Conservation (phyloP, 2,888 invertebrate species). For the Platycnemis pennipes region DNA sequence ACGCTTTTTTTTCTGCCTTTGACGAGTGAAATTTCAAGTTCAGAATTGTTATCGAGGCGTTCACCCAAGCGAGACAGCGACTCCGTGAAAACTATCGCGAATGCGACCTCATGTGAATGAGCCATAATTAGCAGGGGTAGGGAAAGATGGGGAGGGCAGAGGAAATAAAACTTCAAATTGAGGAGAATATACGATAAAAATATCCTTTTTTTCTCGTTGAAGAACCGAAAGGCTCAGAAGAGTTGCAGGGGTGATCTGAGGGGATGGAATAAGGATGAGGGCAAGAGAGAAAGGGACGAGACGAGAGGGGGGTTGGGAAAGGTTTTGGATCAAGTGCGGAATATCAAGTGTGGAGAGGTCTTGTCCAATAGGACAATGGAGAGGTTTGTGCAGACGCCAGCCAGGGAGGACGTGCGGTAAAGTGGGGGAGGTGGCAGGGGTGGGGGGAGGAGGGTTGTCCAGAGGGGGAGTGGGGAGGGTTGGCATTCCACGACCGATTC, state of each 20-base stretch:
- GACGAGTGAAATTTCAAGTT: background rate
- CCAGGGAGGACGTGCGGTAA: background rate
- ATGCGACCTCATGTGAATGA: background rate
- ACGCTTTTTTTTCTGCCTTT: too few species aligned
- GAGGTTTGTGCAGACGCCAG: background rate
- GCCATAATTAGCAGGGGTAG: background rate
- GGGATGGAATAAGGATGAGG: background rate
- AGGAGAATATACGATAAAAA: background rate
- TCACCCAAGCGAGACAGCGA: background rate
- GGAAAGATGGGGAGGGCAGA: background rate
- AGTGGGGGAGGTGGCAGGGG: background rate
- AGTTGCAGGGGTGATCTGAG: background rate
- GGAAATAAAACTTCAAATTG: background rate
- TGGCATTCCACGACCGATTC: conserved; percentile 36
- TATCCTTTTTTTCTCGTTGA: background rate
- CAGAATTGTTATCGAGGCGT: background rate
- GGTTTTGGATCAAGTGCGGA: background rate
- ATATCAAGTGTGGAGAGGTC: background rate
- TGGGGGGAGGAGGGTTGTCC: too few species aligned
- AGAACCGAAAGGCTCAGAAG: too few species aligned
- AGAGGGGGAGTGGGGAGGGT: background rate
- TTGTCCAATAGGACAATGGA: conserved; percentile 3
- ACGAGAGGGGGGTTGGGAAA: background rate
- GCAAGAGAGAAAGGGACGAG: background rate
- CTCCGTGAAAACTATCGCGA: background rate